Percentiles rank a stretch among this genome's conserved stretches.
phyloP scores from a whole-genome alignment of 2,888 invertebrate genomes.

The Matsumyia berberina region DNA sequence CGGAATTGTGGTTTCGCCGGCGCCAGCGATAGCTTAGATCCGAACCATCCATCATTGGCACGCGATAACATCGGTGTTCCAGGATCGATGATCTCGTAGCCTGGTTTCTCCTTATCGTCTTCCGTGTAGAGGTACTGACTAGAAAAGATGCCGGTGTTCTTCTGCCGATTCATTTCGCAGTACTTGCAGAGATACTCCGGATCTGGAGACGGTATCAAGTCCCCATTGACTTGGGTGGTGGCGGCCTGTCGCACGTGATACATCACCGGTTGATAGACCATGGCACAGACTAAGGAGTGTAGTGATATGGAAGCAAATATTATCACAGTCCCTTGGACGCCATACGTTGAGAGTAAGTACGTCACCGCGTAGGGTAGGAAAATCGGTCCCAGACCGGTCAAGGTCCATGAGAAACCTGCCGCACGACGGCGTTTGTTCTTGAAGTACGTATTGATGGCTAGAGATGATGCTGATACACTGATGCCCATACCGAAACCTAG shows the following conservation, averaged over 20 bases:
- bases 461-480: constrained; percentile 88
- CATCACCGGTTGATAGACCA: constrained; percentile 90
- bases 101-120: constrained; percentile 87
- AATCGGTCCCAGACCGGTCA: constrained; percentile 90
- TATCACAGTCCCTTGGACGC: constrained; percentile 88
- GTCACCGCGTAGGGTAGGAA: constrained; percentile 90
- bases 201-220: constrained; percentile 61
- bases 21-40: constrained; percentile 80
- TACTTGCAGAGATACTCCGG: constrained; percentile 79
- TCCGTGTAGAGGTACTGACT: constrained; percentile 86
- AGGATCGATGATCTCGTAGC: constrained; percentile 89
- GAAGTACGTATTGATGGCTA: constrained; percentile 91
- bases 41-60: constrained; percentile 84
- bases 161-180: constrained; percentile 80
- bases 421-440: constrained; percentile 89
- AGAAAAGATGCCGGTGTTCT: constrained; percentile 84
- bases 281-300: constrained; percentile 88
- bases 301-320: constrained; percentile 88
- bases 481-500: constrained; percentile 87
- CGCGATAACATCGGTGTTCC: constrained; percentile 88
- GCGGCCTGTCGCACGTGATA: constrained; percentile 87
- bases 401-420: constrained; percentile 89
- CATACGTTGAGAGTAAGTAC: constrained; percentile 86
- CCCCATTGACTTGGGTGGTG: constrained; percentile 25
- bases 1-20: constrained; percentile 81